Percentiles rank a stretch among this genome's conserved stretches.
Evolutionary conservation across 1,140 invertebrate genomes (phyloP).

Genomic region (Drosophila ambigua): DNA sequence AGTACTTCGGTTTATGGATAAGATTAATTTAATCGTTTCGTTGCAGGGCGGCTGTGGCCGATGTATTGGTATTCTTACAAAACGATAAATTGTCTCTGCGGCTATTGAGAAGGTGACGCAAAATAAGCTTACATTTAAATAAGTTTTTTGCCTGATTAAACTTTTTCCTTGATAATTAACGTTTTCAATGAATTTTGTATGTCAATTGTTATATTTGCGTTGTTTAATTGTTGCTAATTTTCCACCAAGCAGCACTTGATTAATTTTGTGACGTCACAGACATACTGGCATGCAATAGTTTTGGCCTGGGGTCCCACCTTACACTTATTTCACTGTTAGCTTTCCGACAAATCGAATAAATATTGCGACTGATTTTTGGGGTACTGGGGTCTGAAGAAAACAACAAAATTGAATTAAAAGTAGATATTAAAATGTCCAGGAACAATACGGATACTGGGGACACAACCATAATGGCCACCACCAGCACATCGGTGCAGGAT

Average conservation of each 20-base stretch:
- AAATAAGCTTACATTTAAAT: too few species aligned
- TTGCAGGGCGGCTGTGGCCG: not conserved
- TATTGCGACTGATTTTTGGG: slow-evolving; percentile 20
- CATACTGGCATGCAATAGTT: too few species aligned
- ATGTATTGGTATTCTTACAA: slow-evolving; percentile 1
- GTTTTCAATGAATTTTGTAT: too few species aligned
- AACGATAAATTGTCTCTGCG: slow-evolving; percentile 14
- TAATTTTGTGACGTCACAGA: too few species aligned
- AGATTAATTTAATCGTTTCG: slow-evolving; percentile 20
- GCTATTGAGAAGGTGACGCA: not conserved
- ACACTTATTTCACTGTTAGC: too few species aligned
- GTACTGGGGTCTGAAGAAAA: slow-evolving; percentile 7
- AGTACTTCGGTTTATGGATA: slow-evolving; percentile 2
- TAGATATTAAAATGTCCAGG: slow-evolving; percentile 73
- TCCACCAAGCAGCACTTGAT: too few species aligned
- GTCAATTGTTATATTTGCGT: too few species aligned
- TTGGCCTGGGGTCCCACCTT: too few species aligned
- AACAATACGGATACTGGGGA: slow-evolving; percentile 82
- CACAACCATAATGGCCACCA: slow-evolving; percentile 64
- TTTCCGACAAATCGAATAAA: slow-evolving; percentile 7
- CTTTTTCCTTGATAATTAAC: too few species aligned
- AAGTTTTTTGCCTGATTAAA: not conserved
- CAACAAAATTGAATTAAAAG: slow-evolving; percentile 77
- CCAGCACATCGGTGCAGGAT: slow-evolving; percentile 45
- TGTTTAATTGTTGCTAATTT: too few species aligned